Percentiles rank a stretch among this genome's conserved stretches.
phyloP scores from a whole-genome alignment of 2,888 invertebrate species.

The Macrosoma leucophasiata region DNA sequence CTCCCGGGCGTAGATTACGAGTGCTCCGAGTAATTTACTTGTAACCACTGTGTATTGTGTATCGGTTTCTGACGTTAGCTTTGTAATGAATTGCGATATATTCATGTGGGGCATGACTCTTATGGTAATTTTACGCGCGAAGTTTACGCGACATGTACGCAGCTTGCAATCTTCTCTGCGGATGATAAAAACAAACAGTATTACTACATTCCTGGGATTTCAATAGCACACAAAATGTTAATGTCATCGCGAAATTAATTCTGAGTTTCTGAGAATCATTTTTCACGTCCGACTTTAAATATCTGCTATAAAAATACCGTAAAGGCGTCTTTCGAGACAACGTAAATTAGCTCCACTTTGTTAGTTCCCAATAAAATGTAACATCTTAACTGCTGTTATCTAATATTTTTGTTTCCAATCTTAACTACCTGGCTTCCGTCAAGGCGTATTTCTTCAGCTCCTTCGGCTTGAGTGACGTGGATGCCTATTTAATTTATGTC shows the following conservation, averaged over 20 bases:
- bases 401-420: conserved; percentile 67
- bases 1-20: conserved; percentile 47
- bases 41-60: conserved; percentile 50
- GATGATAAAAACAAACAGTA: too few species aligned
- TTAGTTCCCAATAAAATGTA: conserved; percentile 67
- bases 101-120: conserved; percentile 36
- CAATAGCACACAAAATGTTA: too few species aligned
- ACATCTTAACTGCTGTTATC: conserved; percentile 71
- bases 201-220: too few species aligned
- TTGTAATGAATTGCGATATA: conserved; percentile 47
- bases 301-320: conserved; percentile 7
- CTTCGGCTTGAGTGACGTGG: conserved; percentile 64
- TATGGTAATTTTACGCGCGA: conserved; percentile 36
- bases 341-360: conserved; percentile 67
- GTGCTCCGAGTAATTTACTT: conserved; percentile 54
- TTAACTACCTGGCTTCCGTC: conserved; percentile 74
- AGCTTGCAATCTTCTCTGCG: too few species aligned
- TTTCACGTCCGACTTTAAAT: too few species aligned
- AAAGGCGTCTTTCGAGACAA: conserved; percentile 32
- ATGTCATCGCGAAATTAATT: too few species aligned
- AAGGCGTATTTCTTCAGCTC: conserved; percentile 50
- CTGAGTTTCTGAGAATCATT: too few species aligned
- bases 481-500: conserved; percentile 71
- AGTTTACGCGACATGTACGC: conserved; percentile 34
- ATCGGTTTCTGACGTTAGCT: conserved; percentile 42